These are phyloP conservation scores for Eupeodes latifasciatus DNA, from an alignment of 2,888 invertebrate genomes.

Conservation along the genomic window DNA sequence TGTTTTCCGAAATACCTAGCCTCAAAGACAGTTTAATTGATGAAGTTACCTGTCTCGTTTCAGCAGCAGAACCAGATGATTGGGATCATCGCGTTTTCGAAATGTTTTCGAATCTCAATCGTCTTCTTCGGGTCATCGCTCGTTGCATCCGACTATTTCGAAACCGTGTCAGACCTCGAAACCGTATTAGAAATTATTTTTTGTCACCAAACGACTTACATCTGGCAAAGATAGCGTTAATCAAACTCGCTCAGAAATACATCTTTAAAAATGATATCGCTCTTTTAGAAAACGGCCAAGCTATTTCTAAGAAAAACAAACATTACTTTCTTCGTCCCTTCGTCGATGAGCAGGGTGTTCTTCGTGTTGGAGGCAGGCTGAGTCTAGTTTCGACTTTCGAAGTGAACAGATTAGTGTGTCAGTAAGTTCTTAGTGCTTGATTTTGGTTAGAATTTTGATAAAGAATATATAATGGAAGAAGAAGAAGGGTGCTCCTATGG, in stretches of 20 bases:
- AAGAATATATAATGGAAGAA: no score
- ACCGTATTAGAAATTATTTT: background rate
- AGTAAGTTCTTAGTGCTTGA: no score
- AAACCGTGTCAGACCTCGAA: slow-evolving; percentile 2
- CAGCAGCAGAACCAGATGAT: background rate
- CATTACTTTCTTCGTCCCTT: background rate
- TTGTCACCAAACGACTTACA: background rate
- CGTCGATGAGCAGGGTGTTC: slow-evolving; percentile 14
- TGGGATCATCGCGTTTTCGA: background rate
- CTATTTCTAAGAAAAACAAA: slow-evolving; percentile 5
- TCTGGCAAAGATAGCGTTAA: background rate
- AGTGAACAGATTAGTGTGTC: no score
- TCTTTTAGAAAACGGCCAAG: background rate
- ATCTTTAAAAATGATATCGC: slow-evolving; percentile 14
- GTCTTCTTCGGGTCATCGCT: slow-evolving; percentile 28
- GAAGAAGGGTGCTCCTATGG: no score
- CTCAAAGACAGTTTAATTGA: background rate
- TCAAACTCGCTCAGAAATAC: background rate
- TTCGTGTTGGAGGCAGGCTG: slow-evolving; percentile 25
- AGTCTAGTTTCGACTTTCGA: no score
- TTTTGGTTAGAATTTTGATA: no score
- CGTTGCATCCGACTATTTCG: slow-evolving; percentile 22
- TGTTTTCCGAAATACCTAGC: background rate
- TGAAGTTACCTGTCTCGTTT: background rate
- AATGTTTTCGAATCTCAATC: slow-evolving; percentile 4